Base-by-base conservation (phyloP, 2,888 invertebrate genomes). In the Drosophila eohydei region DNA sequence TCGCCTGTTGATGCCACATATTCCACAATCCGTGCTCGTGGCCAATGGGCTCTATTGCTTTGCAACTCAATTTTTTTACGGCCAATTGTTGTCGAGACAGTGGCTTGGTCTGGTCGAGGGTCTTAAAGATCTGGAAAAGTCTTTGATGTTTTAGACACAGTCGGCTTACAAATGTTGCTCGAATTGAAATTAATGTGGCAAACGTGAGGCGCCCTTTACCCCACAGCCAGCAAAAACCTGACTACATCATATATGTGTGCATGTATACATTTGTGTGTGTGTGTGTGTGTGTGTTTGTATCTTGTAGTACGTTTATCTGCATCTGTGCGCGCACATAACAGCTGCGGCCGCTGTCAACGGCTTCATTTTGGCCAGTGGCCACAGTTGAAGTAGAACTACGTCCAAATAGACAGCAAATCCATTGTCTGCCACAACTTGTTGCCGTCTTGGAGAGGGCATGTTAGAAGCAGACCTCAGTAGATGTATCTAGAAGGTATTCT, bases 171-270 rank as follows among this genome's bases (percentile, higher is more conserved):
- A 44, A 58, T 64, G 48, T 50, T 54, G 55, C 57, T 57, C 43
- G 44, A 58, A 84, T 87, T 81, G 85, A 84, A 79, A 87, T 84
- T 69, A 74, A 89, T 83, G 84, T 79, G 64, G 71, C 76, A 71
- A 86, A 80, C 87, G 75, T 88, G 87, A 80, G 74, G 63, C 63
- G 57, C 61, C 66, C 57, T 58, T 32, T 40, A 21, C 32, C 63
- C 44, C 36, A 16, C 48, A 50, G 32, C 16, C 48, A 21, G 21
- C 30, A 30, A n/a, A 30, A 43, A 26, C 56, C 56, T 14, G 43
- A 43, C 56, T 32, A 32, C 56, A 43, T 56, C 50, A 64, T 12
- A 52, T 61, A 57, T 34, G n/a, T 54, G 36, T 52, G 28, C 38
- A 21, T 21, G 21, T 21, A 21, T 21, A 21, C 21, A 21, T 21